A percentile compares a stretch with the other conserved stretches of the same genome.
phyloP scores from a whole-genome alignment of 1,140 invertebrate species.

The Centruroides vittatus region DNA sequence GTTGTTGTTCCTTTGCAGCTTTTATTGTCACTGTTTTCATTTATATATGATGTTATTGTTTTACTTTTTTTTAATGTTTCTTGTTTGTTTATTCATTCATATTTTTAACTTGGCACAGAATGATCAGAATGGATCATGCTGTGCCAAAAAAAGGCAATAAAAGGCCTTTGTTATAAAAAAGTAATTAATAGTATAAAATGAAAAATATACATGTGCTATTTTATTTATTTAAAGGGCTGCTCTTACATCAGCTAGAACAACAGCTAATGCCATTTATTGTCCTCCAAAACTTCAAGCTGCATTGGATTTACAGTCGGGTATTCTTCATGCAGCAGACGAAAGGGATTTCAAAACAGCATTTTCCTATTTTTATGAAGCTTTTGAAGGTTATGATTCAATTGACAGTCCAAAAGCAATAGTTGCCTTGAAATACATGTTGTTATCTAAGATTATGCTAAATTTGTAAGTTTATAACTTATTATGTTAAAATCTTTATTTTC shows the following conservation, averaged over 20 bases:
- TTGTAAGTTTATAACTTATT: slow-evolving; percentile 32
- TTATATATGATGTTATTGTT: no score
- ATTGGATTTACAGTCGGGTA: slow-evolving; percentile 92
- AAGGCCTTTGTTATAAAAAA: no score
- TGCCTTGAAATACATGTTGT: slow-evolving; percentile 95
- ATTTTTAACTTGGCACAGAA: no score
- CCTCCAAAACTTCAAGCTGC: slow-evolving; percentile 94
- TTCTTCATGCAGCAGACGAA: slow-evolving; percentile 96
- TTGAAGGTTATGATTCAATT: slow-evolving; percentile 97
- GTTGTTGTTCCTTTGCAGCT: no score
- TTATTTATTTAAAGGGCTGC: slow-evolving; percentile 48
- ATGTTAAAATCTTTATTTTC: background rate
- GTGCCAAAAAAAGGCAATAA: no score
- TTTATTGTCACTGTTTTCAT: no score
- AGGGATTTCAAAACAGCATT: slow-evolving; percentile 99
- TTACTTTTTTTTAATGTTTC: no score
- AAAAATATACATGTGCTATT: no score
- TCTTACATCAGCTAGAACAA: slow-evolving; percentile 94
- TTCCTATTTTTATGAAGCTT: slow-evolving; percentile 99
- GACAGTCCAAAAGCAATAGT: slow-evolving; percentile 79
- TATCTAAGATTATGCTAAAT: slow-evolving; percentile 98
- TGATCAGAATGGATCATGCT: no score
- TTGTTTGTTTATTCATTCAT: no score
- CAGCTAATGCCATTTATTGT: slow-evolving; percentile 98
- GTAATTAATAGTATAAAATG: no score